Percentiles rank a stretch among this genome's conserved stretches.
phyloP scores from a whole-genome alignment of 2,888 invertebrate species.

The Trilocha varians region DNA sequence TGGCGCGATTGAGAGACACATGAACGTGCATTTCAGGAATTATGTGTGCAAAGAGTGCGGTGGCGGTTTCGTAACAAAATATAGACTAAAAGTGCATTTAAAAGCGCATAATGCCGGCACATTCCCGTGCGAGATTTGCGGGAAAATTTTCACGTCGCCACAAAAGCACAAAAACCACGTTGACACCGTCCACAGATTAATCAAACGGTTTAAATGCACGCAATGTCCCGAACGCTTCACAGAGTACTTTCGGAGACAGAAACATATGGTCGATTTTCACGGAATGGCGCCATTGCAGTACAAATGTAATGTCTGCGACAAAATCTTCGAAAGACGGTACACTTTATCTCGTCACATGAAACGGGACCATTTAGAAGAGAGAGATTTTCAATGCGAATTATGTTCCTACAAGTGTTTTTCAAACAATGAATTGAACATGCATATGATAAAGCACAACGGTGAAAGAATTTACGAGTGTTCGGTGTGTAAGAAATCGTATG shows the following conservation, averaged over 20 bases:
- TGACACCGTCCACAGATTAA: conserved; percentile 38
- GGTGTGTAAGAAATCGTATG: conserved; percentile 54
- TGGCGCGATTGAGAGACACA: conserved; percentile 51
- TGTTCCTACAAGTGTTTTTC: conserved; percentile 45
- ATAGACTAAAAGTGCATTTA: conserved; percentile 43
- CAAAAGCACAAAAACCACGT: conserved; percentile 47
- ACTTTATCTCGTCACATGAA: conserved; percentile 48
- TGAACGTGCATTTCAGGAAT: conserved; percentile 56
- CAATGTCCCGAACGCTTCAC: conserved; percentile 47
- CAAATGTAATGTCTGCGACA: conserved; percentile 50
- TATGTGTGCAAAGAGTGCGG: conserved; percentile 57
- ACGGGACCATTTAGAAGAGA: conserved; percentile 43
- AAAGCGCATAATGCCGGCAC: conserved; percentile 37
- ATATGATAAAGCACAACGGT: conserved; percentile 47
- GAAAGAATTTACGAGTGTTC: conserved; percentile 45
- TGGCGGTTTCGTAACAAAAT: conserved; percentile 48
- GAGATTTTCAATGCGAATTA: conserved; percentile 26
- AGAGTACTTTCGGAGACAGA: conserved; percentile 47
- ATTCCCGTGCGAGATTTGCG: conserved; percentile 43
- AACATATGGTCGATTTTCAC: conserved; percentile 46
- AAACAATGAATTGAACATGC: conserved; percentile 41
- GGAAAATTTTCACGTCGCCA: conserved; percentile 36
- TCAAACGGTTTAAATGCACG: conserved; percentile 46
- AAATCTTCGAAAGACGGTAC: conserved; percentile 34
- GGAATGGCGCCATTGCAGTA: conserved; percentile 41